Base-by-base conservation (phyloP, 1,140 invertebrate genomes). In the Bursaphelenchus mucronatus region DNA sequence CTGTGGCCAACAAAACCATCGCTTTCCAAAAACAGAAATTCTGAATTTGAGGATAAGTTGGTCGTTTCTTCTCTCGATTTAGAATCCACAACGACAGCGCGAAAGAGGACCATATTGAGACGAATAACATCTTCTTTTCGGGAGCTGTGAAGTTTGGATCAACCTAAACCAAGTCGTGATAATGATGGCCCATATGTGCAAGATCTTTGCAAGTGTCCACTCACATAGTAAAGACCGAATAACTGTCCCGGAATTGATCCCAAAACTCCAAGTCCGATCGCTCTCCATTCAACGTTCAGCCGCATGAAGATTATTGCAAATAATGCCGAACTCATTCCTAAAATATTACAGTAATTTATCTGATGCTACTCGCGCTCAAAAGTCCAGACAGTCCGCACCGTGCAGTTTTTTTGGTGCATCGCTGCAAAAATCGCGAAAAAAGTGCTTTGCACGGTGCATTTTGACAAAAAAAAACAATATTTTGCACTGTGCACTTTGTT, bases 81-180 rank as follows among this genome's bases (percentile, higher is more conserved):
- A 77, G 65, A 15, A 78, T 43, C 55, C 64, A 76, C 0, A 77
- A 58, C 5, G 73, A 73, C 44, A 78, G 58, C 17, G 75, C 76
- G 57, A 77, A 77, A 13, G 76, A 50, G 45, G 70, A 66, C 75
- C 75, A 76, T 21, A 78, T 75, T 8, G 66, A 70, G 47, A 77
- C 75, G 58, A 77, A 77, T 15, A 70, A 45, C 69, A 77, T 76
- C 64, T 77, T 77, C 76, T 77, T 77, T 54, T 73, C 51, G 10
- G 62, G 51, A 5, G 43, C 70, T 19, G 55, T 56, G 43, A 73
- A 63, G 40, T 63, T 19, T 17, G 65, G 49, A 46, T 71, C 69
- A 30, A 71, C 17, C 69, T 71, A 10, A 44, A 73, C 6, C 15
- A 67, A 41, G 44, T 40, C 2, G 54, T 17, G 19, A 50, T 19